Evolutionary conservation across 2,797 vertebrate species (phyloP), one percentile per base, ranked within the genome.

Genomic region (Paratrypauchen microcephalus): DNA sequence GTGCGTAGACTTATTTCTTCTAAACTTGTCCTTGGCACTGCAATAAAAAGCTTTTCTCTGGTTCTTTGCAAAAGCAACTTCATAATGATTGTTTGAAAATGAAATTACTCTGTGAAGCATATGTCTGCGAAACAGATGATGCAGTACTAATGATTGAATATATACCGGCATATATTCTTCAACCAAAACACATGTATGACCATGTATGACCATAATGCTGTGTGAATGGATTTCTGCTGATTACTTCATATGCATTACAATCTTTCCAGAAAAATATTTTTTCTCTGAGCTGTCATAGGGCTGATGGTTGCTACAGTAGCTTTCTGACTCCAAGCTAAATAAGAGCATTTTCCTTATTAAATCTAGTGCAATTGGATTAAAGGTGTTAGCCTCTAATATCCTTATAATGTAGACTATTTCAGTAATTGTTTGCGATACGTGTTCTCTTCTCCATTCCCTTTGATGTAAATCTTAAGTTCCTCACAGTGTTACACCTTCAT

Each of bases 351-450:
- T 39, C 36, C n/a, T 13, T 67, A 39, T 67, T 69, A 52, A 75
- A 18, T 12, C n/a, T 48, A 18, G 62, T 52, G 64, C 50, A 5
- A 57, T 23, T 26, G n/a, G 39, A 21, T 74, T 70, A 69, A 45
- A 73, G 59, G 73, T 66, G 71, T 21, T 73, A 18, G 39, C n/a
- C n/a, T n/a, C n/a, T n/a, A n/a, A n/a, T 69, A 41, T 57, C 58
- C 71, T 55, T 50, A n/a, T n/a, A 45, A 2, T 68, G 23, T 30
- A n/a, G 55, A 32, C 63, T 48, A 26, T 50, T 23, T 24, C 8
- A 45, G 69, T 19, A 13, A 0, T 9, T 32, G 32, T 74, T 62
- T 48, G n/a, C 30, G 7, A 52, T 45, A 2, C 28, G 32, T 65
- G 41, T 62, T 39, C 59, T 62, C 72, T 21, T 71, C 19, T 61